Conservation (phyloP, 2,888 invertebrate species). For the Ypsolopha sequella region DNA sequence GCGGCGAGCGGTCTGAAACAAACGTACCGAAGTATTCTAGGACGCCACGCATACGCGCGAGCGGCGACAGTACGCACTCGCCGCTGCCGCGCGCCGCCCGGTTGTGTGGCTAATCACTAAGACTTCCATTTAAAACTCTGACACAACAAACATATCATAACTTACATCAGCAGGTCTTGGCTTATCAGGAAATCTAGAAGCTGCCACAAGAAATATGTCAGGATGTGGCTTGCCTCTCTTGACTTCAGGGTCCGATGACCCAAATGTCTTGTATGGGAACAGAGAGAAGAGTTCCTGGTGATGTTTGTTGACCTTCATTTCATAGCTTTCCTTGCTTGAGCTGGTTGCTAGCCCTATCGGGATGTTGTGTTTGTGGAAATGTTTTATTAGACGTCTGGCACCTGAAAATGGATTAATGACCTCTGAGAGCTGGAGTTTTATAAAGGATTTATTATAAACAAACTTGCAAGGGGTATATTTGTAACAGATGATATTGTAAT, state of each 20-base stretch:
- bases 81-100: too few relatives aligned
- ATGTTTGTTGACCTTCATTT: slow-evolving; percentile 73
- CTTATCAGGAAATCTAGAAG: slow-evolving; percentile 76
- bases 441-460: too few relatives aligned
- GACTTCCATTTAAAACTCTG: too few relatives aligned
- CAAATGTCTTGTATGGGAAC: slow-evolving; percentile 81
- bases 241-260: slow-evolving; percentile 88
- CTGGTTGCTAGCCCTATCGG: slow-evolving; percentile 93
- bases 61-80: too few relatives aligned
- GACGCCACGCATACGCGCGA: too few relatives aligned
- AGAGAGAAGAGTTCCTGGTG: slow-evolving; percentile 77
- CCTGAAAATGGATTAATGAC: slow-evolving; percentile 62
- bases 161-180: slow-evolving; percentile 69
- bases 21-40: too few relatives aligned
- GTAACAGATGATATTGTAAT: too few relatives aligned
- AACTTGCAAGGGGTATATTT: too few relatives aligned
- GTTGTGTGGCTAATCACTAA: too few relatives aligned
- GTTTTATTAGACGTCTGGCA: slow-evolving; percentile 79
- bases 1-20: too few relatives aligned
- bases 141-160: too few relatives aligned
- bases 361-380: slow-evolving; percentile 77
- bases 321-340: slow-evolving; percentile 78
- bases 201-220: slow-evolving; percentile 86
- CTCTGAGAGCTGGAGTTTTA: too few relatives aligned
- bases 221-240: slow-evolving; percentile 89